Evolutionary conservation across 2,113 vertebrate genomes (phyloP), one percentile per base, ranked within the genome.

Genomic region (Macquaria australasica): DNA sequence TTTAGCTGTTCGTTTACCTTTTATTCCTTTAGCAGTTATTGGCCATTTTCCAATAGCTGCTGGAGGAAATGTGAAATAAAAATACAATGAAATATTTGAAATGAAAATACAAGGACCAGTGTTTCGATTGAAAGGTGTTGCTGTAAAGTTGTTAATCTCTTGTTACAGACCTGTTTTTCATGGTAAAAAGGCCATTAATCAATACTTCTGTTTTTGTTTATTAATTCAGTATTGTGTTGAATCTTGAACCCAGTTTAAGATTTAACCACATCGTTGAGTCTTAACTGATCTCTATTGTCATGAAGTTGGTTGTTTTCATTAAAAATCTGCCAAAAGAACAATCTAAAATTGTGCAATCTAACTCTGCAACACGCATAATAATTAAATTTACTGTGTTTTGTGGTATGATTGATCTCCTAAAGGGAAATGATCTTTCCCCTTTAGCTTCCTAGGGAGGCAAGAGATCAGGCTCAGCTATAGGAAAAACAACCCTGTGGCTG

Each of bases 181-280:
- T 56, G 9, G 25, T 51, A 28, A 37, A 34, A 37, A 14, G 43
- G n/a, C 8, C 7, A n/a, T 71, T n/a, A 43, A 67, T 45, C 39
- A 67, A 16, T 20, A 2, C 63, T 1, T 14, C 51, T 39, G 34
- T 39, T 37, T 63, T 39, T 23, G 34, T 71, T 53, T 23, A 14
- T 11, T 8, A 8, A 25, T 25, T 56, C 21, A 53, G 20, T 7
- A 11, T 58, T 55, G 41, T 25, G 51, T 25, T 18, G 23, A 73
- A 50, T 69, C n/a, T 28, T 10, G n/a, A 69, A 28, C n/a, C 66
- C n/a, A 67, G 23, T 67, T 67, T 25, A 59, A 59, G n/a, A 59
- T 53, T n/a, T n/a, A 56, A 56, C 34, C 3, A 34, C 28, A 62
- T 34, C 5, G 15, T 18, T 60, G 16, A 20, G 28, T 71, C 25